phyloP scores from a whole-genome alignment of 2,888 invertebrate species.

The Apotomis turbidana region DNA sequence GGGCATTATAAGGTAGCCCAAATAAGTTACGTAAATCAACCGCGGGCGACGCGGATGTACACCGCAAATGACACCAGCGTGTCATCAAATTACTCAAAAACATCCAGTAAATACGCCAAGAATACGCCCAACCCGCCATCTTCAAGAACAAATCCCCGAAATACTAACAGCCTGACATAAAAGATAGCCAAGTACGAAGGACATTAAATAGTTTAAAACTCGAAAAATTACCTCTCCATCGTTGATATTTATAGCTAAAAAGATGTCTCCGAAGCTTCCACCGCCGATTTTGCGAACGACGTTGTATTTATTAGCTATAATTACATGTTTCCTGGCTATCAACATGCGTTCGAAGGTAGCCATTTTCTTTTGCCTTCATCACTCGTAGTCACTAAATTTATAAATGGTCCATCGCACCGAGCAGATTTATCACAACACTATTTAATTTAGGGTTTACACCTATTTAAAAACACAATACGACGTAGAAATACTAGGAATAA shows the following conservation, averaged over 20 bases:
- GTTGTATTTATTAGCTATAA: constrained; percentile 95
- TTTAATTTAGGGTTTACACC: constrained; percentile 63
- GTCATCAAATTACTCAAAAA: constrained; percentile 4
- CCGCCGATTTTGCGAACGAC: constrained; percentile 98
- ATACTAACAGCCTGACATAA: constrained; percentile 64
- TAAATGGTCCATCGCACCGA: constrained; percentile 69
- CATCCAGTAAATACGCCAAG: constrained; percentile 26
- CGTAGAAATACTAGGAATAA: constrained; percentile 68
- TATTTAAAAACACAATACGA: constrained; percentile 65
- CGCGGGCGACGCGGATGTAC: constrained; percentile 11
- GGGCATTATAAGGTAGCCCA: constrained; percentile 24
- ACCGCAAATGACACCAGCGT: constrained; percentile 20
- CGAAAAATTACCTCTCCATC: constrained; percentile 91
- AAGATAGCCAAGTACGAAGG: constrained; percentile 49
- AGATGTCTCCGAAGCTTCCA: constrained; percentile 99
- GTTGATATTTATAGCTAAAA: constrained; percentile 95
- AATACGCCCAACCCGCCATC: constrained; percentile 72
- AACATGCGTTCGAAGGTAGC: constrained; percentile 79
- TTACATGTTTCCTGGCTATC: constrained; percentile 70
- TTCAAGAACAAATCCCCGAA: constrained; percentile 69
- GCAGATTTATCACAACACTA: constrained; percentile 69
- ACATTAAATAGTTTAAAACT: constrained; percentile 40
- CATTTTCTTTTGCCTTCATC: constrained; percentile 80
- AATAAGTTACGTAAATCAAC: constrained; percentile 44
- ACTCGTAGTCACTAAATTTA: constrained; percentile 76